Percentiles rank a stretch among this genome's conserved stretches.
Evolutionary conservation across 1,140 invertebrate species (phyloP).

Genomic region (Mesaphorura yosii): DNA sequence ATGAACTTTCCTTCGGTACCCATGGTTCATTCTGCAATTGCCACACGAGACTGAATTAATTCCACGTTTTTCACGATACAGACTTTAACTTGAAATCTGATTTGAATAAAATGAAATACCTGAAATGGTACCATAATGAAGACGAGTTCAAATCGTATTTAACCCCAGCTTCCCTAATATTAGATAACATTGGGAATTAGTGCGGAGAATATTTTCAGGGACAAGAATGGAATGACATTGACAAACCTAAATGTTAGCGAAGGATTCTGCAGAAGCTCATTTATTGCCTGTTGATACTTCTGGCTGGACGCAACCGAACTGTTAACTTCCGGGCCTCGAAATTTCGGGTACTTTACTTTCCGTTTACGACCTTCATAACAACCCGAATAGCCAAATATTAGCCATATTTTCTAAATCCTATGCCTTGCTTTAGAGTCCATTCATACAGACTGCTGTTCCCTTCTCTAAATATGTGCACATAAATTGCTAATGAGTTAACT

Average conservation of each 20-base stretch:
- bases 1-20: conserved; percentile 20
- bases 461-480: no score
- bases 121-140: conserved; percentile 25
- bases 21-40: conserved; percentile 22
- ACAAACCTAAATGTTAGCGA: conserved; percentile 23
- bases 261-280: conserved; percentile 22
- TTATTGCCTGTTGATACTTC: conserved; percentile 21
- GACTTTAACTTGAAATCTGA: no score
- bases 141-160: conserved; percentile 13
- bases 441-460: no score
- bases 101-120: no score
- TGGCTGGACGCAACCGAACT: conserved; percentile 1
- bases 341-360: conserved; percentile 22
- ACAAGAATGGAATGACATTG: no score
- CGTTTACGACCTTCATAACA: conserved; percentile 11
- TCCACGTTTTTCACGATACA: no score
- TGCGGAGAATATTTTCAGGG: no score
- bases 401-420: no score
- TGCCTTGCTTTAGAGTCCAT: no score
- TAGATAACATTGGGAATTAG: no score
- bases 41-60: no score
- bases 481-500: no score
- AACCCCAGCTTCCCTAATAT: conserved; percentile 20
- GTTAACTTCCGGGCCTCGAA: conserved; percentile 7
- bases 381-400: conserved; percentile 6